Percentiles rank a stretch among this genome's conserved stretches.
These are phyloP conservation scores for Otolemur crassicaudatus DNA, from an alignment of 2,797 vertebrate species.

Conservation along the genomic window DNA sequence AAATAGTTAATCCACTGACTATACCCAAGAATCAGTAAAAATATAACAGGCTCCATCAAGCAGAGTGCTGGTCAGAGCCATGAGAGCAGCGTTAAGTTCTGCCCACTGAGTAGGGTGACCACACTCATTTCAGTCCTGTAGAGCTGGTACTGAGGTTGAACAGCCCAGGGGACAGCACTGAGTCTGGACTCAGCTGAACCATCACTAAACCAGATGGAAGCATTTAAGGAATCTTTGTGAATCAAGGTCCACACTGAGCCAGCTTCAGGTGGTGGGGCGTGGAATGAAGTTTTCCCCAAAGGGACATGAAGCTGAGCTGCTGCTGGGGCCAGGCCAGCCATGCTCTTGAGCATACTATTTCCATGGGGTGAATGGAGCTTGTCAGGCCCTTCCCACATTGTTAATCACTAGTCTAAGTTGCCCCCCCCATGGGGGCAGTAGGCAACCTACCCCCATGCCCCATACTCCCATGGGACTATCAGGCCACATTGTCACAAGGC, in stretches of 20 bases:
- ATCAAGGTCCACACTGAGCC: not conserved
- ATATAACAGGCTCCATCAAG: not conserved
- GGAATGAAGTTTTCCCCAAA: not conserved
- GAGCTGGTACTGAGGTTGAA: not conserved
- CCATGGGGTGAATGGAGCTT: not conserved
- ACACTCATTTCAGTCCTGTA: not conserved
- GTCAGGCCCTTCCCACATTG: too few species aligned
- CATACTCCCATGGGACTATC: not conserved
- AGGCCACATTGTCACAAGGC: not conserved
- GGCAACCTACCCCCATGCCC: too few species aligned
- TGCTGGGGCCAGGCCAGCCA: not conserved
- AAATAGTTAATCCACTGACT: not conserved
- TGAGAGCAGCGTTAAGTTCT: not conserved
- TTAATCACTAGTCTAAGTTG: not conserved
- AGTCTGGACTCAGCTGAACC: too few species aligned
- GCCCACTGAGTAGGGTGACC: not conserved
- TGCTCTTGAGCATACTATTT: not conserved
- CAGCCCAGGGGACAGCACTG: accelerated
- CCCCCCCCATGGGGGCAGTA: too few species aligned
- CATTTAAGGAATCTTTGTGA: not conserved
- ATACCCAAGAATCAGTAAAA: not conserved
- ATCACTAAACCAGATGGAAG: not conserved
- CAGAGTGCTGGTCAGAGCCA: not conserved
- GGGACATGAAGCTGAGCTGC: not conserved
- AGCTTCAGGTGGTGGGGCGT: not conserved